Conservation (phyloP, 2,113 vertebrate genomes). For the Peucedramus taeniatus region DNA sequence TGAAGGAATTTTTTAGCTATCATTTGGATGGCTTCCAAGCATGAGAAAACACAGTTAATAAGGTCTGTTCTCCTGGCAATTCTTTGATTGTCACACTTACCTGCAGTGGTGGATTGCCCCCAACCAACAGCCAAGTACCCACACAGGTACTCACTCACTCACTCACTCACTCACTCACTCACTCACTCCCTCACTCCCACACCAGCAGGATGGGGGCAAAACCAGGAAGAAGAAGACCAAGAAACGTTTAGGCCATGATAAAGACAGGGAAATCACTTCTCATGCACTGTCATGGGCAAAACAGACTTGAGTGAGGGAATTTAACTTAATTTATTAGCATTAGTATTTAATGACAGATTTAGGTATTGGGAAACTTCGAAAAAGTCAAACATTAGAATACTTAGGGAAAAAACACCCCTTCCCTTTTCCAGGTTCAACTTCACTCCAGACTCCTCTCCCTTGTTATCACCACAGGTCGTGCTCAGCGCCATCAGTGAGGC, state of each 20-base stretch:
- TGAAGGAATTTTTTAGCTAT: background rate
- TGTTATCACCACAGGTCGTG: background rate
- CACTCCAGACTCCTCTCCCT: background rate
- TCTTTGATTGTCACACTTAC: background rate
- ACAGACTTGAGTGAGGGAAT: background rate
- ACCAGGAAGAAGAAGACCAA: background rate
- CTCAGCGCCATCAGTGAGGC: background rate
- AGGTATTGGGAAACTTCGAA: background rate
- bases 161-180: background rate
- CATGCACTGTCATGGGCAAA: background rate
- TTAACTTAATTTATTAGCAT: background rate
- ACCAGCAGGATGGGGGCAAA: background rate
- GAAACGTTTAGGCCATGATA: background rate
- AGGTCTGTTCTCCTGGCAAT: background rate
- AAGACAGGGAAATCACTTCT: background rate
- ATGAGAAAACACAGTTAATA: background rate
- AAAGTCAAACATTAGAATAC: background rate
- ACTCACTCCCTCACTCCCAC: accelerated
- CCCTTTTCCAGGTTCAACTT: background rate
- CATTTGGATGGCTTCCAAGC: background rate
- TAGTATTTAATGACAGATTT: background rate
- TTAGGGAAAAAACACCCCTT: background rate
- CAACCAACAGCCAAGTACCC: background rate
- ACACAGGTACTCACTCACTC: background rate
- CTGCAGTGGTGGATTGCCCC: background rate